A percentile compares a stretch with the other conserved stretches of the same genome.
These are phyloP conservation scores for Disparrhopalites patrizii DNA, from an alignment of 2,888 invertebrate genomes.

Conservation along the genomic window DNA sequence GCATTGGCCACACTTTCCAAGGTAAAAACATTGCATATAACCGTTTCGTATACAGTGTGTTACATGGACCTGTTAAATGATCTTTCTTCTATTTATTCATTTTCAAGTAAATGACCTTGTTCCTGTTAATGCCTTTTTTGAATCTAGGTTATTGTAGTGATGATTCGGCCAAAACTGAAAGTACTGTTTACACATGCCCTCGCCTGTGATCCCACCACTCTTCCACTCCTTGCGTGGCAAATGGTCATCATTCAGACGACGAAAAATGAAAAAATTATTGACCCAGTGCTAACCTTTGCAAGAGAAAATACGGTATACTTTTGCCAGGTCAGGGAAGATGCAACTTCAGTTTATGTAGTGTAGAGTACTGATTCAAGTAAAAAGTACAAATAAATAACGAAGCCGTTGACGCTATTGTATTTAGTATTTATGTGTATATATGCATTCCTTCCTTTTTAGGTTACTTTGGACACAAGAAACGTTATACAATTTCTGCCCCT, in stretches of 20 bases:
- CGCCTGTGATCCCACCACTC: slow-evolving; percentile 65
- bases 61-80: no score
- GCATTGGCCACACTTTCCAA: slow-evolving; percentile 93
- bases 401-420: no score
- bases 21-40: slow-evolving; percentile 55
- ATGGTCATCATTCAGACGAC: slow-evolving; percentile 76
- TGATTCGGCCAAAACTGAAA: slow-evolving; percentile 69
- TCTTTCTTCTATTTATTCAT: neutral
- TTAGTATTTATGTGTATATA: no score
- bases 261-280: slow-evolving; percentile 62
- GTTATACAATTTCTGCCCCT: slow-evolving; percentile 63
- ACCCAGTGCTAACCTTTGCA: slow-evolving; percentile 85
- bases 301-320: slow-evolving; percentile 79
- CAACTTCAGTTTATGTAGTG: no score
- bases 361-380: no score
- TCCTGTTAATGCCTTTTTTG: neutral
- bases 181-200: slow-evolving; percentile 74
- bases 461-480: slow-evolving; percentile 56
- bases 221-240: slow-evolving; percentile 92
- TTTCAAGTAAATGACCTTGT: neutral
- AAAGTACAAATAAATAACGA: no score
- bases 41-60: neutral
- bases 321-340: slow-evolving; percentile 61
- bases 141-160: slow-evolving; percentile 67
- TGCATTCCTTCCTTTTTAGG: slow-evolving; percentile 53